Conservation (phyloP, 2,113 vertebrate species). For the Poeciliopsis occidentalis region DNA sequence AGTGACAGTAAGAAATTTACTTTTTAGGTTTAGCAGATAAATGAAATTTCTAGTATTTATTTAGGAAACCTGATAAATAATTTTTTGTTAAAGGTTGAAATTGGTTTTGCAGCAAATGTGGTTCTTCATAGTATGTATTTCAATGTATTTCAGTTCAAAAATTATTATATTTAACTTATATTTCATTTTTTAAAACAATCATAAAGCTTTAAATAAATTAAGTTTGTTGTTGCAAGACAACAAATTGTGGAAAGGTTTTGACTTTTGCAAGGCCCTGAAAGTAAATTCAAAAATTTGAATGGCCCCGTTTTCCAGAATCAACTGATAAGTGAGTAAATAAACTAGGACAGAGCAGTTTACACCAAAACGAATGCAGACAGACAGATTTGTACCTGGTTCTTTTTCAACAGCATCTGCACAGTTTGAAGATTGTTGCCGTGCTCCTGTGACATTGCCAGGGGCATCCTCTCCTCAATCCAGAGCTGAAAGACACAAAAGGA, state of each 20-base stretch:
- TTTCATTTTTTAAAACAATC: too few relatives aligned
- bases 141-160: not conserved
- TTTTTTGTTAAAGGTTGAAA: not conserved
- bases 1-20: too few relatives aligned
- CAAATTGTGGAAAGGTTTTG: not conserved
- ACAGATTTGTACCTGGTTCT: constrained; percentile 86
- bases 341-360: not conserved
- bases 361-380: not conserved
- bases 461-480: constrained; percentile 94
- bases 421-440: constrained; percentile 90
- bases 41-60: too few relatives aligned
- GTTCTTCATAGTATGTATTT: not conserved
- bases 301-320: not conserved
- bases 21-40: too few relatives aligned
- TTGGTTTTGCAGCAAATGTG: not conserved
- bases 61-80: too few relatives aligned
- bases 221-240: not conserved
- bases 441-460: constrained; percentile 85
- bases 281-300: not conserved
- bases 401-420: constrained; percentile 91
- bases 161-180: too few relatives aligned
- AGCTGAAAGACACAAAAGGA: constrained; percentile 75
- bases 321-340: not conserved
- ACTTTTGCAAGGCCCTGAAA: too few relatives aligned
- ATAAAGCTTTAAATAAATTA: not conserved